Conservation (phyloP, 2,797 vertebrate species). For the Schizopygopsis pylzovi region DNA sequence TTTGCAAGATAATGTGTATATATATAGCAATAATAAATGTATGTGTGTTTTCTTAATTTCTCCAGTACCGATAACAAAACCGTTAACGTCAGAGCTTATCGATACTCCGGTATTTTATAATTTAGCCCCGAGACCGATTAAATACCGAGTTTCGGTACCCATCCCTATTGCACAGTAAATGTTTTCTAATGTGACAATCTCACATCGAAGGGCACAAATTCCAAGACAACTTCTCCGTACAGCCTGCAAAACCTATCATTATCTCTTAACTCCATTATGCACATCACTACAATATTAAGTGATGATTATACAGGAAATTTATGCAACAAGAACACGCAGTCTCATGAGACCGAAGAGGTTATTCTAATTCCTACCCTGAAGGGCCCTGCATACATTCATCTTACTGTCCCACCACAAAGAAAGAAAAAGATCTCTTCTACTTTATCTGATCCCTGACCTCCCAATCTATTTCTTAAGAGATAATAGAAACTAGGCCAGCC, state of each 20-base stretch:
- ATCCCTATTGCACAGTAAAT: not conserved
- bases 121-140: too few species aligned
- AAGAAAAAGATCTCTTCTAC: conserved; percentile 8
- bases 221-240: conserved; percentile 3
- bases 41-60: too few species aligned
- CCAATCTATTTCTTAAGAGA: not conserved
- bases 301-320: conserved; percentile 38
- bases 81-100: too few species aligned
- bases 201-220: not conserved
- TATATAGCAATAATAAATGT: too few species aligned
- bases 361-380: conserved; percentile 27
- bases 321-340: conserved; percentile 33
- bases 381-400: conserved; percentile 43
- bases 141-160: too few species aligned
- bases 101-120: too few species aligned
- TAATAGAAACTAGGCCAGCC: conserved; percentile 30
- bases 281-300: conserved; percentile 29
- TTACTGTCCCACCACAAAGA: conserved; percentile 39
- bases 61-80: too few species aligned
- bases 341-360: conserved; percentile 18
- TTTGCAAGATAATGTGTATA: too few species aligned
- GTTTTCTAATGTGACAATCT: not conserved
- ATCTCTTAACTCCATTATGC: conserved; percentile 21
- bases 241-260: conserved; percentile 20
- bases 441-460: conserved; percentile 28